Base-by-base conservation (phyloP, 2,113 vertebrate species). In the Synodontis membranacea region DNA sequence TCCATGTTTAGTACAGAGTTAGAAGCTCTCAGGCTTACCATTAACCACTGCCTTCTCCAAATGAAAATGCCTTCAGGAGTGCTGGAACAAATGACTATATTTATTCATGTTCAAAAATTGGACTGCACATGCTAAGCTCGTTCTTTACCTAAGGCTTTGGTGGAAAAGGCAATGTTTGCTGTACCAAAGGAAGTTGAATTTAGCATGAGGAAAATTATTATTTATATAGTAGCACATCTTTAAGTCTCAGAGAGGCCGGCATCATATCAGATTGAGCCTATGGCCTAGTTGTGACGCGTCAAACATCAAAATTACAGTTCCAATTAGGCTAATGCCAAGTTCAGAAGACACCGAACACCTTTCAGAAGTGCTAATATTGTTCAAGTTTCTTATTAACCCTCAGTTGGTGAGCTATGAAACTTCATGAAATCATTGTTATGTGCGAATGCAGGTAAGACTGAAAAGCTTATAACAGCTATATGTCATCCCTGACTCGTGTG, bases 1-100 rank as follows among this genome's bases (percentile, higher is more conserved):
- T 83, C 64, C 70, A 28, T 44, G 52, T 44, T 84, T 60, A 58
- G 50, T 58, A n/a, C n/a, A n/a, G n/a, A n/a, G 68, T 84, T 15
- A 84, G 60, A 84, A 72, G 46, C 64, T 84, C 48, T 68, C 82
- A 72, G 48, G 82, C 46, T 34, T 52, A 54, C 82, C 82, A 72
- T 72, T 84, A 72, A 25, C 64, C 10, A 79, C 17, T 52, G 72
- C 46, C 66, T 39, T 58, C 54, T 78, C 83, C 83, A 58, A 48
- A 60, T 78, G 42, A 44, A 62, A 85, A 46, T 66, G 84, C 46
- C 74, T 79, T 80, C 46, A 80, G 58, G 42, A 39, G 46, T n/a
- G 58, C 44, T 79, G 84, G 31, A 78, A 66, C 46, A 48, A 80
- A n/a, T 68, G 21, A 80, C 60, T 62, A 4, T n/a, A 66, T 80